These are phyloP conservation scores for Ciconia boyciana DNA, from an alignment of 2,113 vertebrate genomes.

Conservation along the genomic window DNA sequence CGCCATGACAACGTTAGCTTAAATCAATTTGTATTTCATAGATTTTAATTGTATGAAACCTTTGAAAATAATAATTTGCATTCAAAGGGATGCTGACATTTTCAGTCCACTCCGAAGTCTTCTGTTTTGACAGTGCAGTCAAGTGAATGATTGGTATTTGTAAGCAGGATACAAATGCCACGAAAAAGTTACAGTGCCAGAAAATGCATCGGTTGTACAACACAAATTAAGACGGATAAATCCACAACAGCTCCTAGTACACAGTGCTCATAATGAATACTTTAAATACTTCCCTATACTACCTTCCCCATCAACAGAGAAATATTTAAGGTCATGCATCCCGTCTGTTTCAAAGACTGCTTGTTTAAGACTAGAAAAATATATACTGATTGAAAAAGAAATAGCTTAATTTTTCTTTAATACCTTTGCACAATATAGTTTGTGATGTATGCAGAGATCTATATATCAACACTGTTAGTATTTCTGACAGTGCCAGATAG, in stretches of 20 bases:
- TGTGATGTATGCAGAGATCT: background rate
- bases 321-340: background rate
- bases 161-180: background rate
- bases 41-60: background rate
- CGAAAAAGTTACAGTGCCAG: background rate
- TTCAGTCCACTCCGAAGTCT: background rate
- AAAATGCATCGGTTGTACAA: background rate
- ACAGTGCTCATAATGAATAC: background rate
- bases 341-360: background rate
- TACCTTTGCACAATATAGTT: background rate
- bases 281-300: background rate
- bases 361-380: background rate
- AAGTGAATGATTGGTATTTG: background rate
- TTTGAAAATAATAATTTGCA: background rate
- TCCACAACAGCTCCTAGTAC: background rate
- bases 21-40: background rate
- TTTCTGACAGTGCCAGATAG: background rate
- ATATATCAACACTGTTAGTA: background rate
- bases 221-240: background rate
- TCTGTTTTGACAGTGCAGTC: background rate
- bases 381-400: background rate
- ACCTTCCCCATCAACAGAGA: background rate
- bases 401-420: background rate
- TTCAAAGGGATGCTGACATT: background rate
- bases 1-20: accelerated